These are phyloP conservation scores for Tetramorium bicarinatum DNA, from an alignment of 2,888 invertebrate genomes.

Conservation along the genomic window DNA sequence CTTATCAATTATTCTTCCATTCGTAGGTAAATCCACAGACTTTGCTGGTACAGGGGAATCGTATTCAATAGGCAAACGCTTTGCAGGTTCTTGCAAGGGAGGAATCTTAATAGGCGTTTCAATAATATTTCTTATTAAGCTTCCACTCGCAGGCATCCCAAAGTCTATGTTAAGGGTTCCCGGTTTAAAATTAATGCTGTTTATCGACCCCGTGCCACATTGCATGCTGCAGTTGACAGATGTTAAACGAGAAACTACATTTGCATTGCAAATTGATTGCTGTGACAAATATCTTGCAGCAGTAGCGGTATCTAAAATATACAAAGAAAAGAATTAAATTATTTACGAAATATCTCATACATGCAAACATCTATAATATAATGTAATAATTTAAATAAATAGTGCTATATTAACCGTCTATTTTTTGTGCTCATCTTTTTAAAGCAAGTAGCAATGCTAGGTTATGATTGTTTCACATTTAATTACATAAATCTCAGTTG, in stretches of 20 bases:
- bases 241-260: not conserved
- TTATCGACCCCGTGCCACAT: not conserved
- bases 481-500: conserved; percentile 6
- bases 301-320: conserved; percentile 55
- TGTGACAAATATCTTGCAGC: conserved; percentile 51
- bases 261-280: not conserved
- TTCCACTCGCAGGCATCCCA: conserved; percentile 67
- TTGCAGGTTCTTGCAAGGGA: conserved; percentile 79
- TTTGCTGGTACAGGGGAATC: conserved; percentile 86
- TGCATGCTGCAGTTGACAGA: not conserved
- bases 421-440: not conserved
- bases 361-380: not conserved
- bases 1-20: conserved; percentile 87
- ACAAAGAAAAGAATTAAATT: not conserved
- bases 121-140: conserved; percentile 71
- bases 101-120: conserved; percentile 77
- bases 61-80: conserved; percentile 74
- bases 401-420: not conserved
- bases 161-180: conserved; percentile 76
- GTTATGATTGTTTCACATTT: conserved; percentile 43
- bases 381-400: not conserved
- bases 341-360: not conserved
- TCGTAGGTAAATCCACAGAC: conserved; percentile 87
- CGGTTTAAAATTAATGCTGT: conserved; percentile 70
- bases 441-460: not conserved